Base-by-base conservation (phyloP, 2,797 vertebrate genomes). In the Chrysocyon brachyurus region DNA sequence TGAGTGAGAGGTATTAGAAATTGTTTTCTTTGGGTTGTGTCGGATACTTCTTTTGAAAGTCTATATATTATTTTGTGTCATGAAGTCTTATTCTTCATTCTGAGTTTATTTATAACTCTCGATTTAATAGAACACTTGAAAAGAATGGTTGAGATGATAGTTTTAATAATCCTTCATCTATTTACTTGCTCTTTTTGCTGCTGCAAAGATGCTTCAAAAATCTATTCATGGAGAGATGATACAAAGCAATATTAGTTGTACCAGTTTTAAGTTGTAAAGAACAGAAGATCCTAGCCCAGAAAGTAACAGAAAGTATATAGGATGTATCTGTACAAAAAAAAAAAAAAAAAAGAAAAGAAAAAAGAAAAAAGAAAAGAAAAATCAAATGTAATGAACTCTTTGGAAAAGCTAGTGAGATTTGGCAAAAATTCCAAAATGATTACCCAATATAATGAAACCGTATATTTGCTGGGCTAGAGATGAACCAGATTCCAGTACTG, bases 11-110 rank as follows among this genome's bases (percentile, higher is more conserved):
- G 15, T 91, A 57, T 33, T 5, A 49, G 36, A 77, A 66, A 79
- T 56, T 36, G 7, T 96, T 93, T 92, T 91, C 40, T 22, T 90
- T 77, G 36, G 8, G 24, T 86, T 73, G 12, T 89, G 89, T 72
- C 26, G 6, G 26, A 17, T 31, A 7, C 2, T 12, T 10, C 66
- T 56, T 87, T 81, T 36, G 0, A n/a, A 56, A 22, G 12, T 68
- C 14, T 54, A 36, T 64, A 36, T 5, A 81, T 54, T 52, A 15
- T 85, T 79, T 77, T 73, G 28, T 64, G 36, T 72, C n/a, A 90
- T 82, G 8, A 82, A 33, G 12, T 63, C 22, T 52, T 68, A 24
- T 22, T 72, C 66, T 85, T 77, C 10, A 31, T n/a, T 59, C 5
- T 73, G 7, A 2, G 21, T 92, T 64, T 84, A 15, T 87, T 93